Conservation (phyloP, 2,113 vertebrate genomes). For the Calypte anna region DNA sequence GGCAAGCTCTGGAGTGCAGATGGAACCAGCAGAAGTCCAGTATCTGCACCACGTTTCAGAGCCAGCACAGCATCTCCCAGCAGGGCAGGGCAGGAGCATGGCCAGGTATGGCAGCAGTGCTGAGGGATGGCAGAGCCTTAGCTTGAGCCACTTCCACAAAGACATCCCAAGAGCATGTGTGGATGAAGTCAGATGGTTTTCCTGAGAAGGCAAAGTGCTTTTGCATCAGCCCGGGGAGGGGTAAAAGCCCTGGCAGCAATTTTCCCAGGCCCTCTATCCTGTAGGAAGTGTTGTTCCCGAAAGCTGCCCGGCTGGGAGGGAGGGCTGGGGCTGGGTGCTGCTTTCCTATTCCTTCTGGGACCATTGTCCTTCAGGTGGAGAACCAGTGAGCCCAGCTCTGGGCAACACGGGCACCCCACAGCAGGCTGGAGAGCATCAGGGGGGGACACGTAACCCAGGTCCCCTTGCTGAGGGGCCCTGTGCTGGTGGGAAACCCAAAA, state of each 20-base stretch:
- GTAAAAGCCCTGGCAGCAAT: not conserved
- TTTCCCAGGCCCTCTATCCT: not conserved
- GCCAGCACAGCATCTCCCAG: fast-evolving
- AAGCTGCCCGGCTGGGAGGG: not conserved
- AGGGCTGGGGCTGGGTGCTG: fast-evolving
- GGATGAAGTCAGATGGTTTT: not conserved
- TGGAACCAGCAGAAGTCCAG: not conserved
- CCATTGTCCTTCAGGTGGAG: fast-evolving
- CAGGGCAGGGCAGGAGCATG: not conserved
- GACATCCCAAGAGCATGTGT: fast-evolving
- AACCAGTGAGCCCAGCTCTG: not conserved
- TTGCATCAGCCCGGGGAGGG: not conserved
- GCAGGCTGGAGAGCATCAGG: fast-evolving
- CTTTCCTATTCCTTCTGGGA: not conserved
- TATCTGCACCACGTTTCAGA: fast-evolving
- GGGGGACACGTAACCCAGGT: fast-evolving
- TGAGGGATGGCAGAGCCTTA: not conserved
- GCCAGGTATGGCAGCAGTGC: not conserved
- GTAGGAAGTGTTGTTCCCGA: not conserved
- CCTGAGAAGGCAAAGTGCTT: not conserved
- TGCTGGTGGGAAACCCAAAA: not conserved
- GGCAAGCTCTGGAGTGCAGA: not conserved
- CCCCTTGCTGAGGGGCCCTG: fast-evolving
- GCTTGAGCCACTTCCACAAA: not conserved
- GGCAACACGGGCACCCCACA: not conserved